These are phyloP conservation scores for Copidosoma aretas DNA, from an alignment of 2,888 invertebrate genomes.

Conservation along the genomic window DNA sequence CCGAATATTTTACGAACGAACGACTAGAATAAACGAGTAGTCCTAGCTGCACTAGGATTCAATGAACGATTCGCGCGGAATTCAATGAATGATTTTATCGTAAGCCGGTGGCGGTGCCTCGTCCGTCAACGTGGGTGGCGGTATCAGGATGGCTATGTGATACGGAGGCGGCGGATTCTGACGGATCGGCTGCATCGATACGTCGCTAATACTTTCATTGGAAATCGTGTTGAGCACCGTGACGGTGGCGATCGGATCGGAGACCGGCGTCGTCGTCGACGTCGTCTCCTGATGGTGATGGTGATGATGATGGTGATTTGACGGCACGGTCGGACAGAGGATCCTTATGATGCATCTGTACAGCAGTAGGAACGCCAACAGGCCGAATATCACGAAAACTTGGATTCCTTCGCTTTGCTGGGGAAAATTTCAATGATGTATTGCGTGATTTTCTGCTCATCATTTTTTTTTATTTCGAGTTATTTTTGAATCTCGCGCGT, in stretches of 20 bases:
- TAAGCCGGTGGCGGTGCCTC: conserved; percentile 78
- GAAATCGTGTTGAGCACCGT: conserved; percentile 47
- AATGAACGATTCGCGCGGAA: background rate
- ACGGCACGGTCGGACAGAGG: conserved; percentile 49
- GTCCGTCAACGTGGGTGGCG: conserved; percentile 62
- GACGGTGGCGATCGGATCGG: conserved; percentile 48
- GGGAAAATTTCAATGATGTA: no score
- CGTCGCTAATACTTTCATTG: conserved; percentile 46
- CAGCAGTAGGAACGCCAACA: conserved; percentile 55
- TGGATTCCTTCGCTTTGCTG: conserved; percentile 66
- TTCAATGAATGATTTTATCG: conserved; percentile 71
- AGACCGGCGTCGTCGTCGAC: conserved; percentile 10
- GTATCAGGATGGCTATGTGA: conserved; percentile 81
- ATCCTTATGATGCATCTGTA: conserved; percentile 56
- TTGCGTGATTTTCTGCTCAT: no score
- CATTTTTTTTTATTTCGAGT: no score
- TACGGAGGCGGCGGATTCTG: conserved; percentile 79
- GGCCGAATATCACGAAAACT: conserved; percentile 67
- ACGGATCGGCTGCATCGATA: conserved; percentile 45
- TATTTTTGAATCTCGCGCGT: no score
- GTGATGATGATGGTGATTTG: conserved; percentile 40
- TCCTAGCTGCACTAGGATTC: no score
- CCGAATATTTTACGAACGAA: conserved; percentile 11
- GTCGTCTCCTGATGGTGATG: no score
- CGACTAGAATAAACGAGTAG: conserved; percentile 23